Evolutionary conservation across 2,113 vertebrate species (phyloP).

Genomic region (Probosciger aterrimus): DNA sequence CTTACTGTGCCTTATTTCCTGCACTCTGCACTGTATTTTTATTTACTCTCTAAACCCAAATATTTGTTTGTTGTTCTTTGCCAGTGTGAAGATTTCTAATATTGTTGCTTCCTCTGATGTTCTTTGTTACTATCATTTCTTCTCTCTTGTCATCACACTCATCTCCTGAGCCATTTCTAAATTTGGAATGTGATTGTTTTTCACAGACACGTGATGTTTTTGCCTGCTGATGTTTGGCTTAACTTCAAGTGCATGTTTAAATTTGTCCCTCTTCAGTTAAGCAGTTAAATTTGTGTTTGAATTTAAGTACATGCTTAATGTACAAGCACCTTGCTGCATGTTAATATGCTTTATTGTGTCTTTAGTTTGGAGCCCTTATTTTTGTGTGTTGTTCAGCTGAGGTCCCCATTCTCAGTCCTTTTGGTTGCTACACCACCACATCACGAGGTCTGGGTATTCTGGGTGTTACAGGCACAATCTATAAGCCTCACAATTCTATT

Average conservation of each 20-base stretch:
- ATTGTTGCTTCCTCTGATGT: not conserved
- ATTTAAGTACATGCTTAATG: not conserved
- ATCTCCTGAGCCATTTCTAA: not conserved
- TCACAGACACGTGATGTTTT: not conserved
- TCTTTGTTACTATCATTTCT: not conserved
- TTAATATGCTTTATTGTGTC: not conserved
- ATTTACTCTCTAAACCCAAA: not conserved
- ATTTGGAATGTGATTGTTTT: not conserved
- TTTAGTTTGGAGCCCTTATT: not conserved
- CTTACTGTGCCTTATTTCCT: not conserved
- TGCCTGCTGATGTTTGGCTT: not conserved
- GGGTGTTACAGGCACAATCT: not conserved
- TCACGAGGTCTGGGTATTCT: not conserved
- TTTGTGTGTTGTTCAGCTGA: not conserved
- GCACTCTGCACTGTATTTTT: not conserved
- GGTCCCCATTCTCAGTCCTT: rapidly evolving
- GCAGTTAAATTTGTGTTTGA: not conserved
- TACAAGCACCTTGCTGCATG: not conserved
- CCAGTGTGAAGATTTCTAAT: not conserved
- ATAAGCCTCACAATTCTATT: not conserved
- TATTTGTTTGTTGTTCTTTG: not conserved
- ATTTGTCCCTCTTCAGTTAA: not conserved
- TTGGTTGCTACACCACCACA: not conserved
- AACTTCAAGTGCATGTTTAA: not conserved
- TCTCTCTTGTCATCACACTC: not conserved